Percentiles rank a stretch among this genome's conserved stretches.
phyloP scores from a whole-genome alignment of 1,140 invertebrate genomes.

The Conus ventricosus region DNA sequence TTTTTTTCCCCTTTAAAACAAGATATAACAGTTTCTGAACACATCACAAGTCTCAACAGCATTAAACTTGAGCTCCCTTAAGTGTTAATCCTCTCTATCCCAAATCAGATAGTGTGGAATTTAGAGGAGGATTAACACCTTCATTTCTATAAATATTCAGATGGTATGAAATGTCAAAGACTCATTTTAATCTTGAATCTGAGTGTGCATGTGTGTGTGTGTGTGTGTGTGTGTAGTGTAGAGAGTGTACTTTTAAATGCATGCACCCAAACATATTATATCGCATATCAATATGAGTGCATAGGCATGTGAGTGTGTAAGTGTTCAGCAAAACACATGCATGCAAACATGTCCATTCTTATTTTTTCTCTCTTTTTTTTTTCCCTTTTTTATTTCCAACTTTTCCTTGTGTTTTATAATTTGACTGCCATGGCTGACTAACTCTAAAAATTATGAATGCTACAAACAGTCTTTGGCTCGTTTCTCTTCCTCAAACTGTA shows the following conservation, averaged over 20 bases:
- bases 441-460: background rate
- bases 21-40: too few species aligned
- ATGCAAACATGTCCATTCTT: background rate
- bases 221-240: background rate
- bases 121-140: too few species aligned
- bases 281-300: background rate
- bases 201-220: background rate
- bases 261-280: background rate
- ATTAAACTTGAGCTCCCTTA: too few species aligned
- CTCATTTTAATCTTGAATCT: background rate
- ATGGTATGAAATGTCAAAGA: too few species aligned
- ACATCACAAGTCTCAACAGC: too few species aligned
- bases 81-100: too few species aligned
- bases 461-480: background rate
- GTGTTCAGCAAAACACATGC: background rate
- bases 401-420: background rate
- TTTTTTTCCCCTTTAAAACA: too few species aligned
- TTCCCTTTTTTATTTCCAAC: too few species aligned
- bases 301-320: background rate
- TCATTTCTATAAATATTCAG: too few species aligned
- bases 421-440: background rate
- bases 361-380: too few species aligned
- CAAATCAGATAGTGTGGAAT: too few species aligned
- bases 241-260: background rate
- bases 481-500: conserved; percentile 24